Percentiles rank a stretch among this genome's conserved stretches.
phyloP scores from a whole-genome alignment of 2,113 vertebrate species.

The Bostrychus sinensis region DNA sequence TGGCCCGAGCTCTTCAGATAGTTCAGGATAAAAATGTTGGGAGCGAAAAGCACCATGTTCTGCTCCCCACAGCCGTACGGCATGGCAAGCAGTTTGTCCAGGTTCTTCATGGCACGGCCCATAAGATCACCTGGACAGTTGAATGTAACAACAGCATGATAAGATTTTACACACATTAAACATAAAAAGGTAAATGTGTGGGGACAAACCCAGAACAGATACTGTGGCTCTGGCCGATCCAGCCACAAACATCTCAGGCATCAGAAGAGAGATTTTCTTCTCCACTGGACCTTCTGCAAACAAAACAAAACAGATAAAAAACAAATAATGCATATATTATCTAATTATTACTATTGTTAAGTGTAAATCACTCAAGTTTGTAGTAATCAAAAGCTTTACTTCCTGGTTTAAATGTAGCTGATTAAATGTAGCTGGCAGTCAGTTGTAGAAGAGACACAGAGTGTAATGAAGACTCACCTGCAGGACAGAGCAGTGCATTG shows the following conservation, averaged over 20 bases:
- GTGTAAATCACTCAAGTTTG: no score
- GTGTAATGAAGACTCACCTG: slow-evolving; percentile 57
- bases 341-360: no score
- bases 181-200: background rate
- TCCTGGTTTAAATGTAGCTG: background rate
- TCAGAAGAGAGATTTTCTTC: slow-evolving; percentile 63
- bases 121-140: slow-evolving; percentile 81
- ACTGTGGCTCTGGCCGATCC: slow-evolving; percentile 81
- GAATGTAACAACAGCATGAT: background rate
- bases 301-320: background rate
- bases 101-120: slow-evolving; percentile 81
- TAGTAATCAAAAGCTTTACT: no score
- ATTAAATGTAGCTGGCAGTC: background rate
- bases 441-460: background rate
- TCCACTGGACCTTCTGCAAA: slow-evolving; percentile 52
- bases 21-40: slow-evolving; percentile 86
- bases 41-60: slow-evolving; percentile 87
- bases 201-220: slow-evolving; percentile 81
- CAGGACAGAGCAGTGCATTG: slow-evolving; percentile 75
- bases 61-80: slow-evolving; percentile 86
- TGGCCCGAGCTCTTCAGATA: slow-evolving; percentile 82
- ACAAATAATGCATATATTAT: no score
- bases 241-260: slow-evolving; percentile 77
- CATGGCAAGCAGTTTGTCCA: slow-evolving; percentile 80
- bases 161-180: background rate